Evolutionary conservation across 2,113 vertebrate genomes (phyloP), one percentile per base, ranked within the genome.

Genomic region (Clarias batrachus): DNA sequence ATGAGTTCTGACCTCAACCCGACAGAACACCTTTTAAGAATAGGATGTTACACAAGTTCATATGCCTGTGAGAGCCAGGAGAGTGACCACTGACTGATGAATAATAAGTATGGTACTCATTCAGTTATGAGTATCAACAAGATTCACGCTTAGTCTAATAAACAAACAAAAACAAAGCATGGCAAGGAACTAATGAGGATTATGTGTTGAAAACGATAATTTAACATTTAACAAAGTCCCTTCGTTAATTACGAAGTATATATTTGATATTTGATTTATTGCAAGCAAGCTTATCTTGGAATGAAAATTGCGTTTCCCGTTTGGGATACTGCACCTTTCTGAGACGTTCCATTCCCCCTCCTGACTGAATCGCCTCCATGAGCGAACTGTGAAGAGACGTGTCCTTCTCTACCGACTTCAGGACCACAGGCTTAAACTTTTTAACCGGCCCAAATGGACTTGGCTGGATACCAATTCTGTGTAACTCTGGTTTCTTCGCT

Each of bases 301-400:
- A 73, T 57, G 54, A 48, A 48, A 52, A 54, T 0, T 1, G 73
- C 57, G 54, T 57, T 65, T 68, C 4, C 66, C 37, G 8, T 17
- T 56, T 65, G 21, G 62, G 66, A 87, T 95, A 93, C 30, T 16
- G 4, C 57, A 98, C 98, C 97, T 97, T 99, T 85, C 93, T 95
- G n/a, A 99, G 96, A 16, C 91, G 91, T 17, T 96, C 96, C 86
- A 93, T 97, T 88, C 95, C 96, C 21, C 95, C 96, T 0, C 90
- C 94, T 0, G 94, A 93, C 89, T 98, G 97, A 92, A 99, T 99
- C 54, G 97, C 96, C 89, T 96, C 96, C 98, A 99, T 99, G 59
- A 99, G 94, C 41, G 93, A 94, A 71, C 95, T 95, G 92, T 99
- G 98, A 74, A 98, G 90, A 3, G 95, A 96, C 0, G 92, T 94